Evolutionary conservation across 2,797 vertebrate species (phyloP).

Genomic region (Phalanger gymnotis): DNA sequence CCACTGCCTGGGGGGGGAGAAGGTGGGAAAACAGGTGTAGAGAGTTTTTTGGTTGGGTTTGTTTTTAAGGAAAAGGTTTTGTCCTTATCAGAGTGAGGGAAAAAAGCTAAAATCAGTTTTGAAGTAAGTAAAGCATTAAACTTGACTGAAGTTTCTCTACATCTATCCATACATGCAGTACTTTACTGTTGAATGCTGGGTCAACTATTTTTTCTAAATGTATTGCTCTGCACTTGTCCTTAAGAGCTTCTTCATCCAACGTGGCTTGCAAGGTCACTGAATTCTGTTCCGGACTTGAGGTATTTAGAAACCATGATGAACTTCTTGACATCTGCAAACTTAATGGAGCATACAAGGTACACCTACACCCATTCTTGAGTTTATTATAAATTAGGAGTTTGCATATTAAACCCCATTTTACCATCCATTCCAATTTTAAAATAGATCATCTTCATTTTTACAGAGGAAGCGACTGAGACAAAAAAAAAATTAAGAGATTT

Average conservation of each 20-base stretch:
- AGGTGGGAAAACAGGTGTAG: neutral
- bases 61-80: slow-evolving; percentile 30
- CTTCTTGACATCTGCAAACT: neutral
- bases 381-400: neutral
- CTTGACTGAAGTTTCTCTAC: neutral
- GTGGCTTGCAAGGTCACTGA: slow-evolving; percentile 21
- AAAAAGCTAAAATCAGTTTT: slow-evolving; percentile 30
- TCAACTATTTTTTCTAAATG: slow-evolving; percentile 14
- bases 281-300: slow-evolving; percentile 23
- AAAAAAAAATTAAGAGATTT: slow-evolving; percentile 12
- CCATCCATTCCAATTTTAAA: neutral
- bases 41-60: no score
- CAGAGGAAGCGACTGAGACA: neutral
- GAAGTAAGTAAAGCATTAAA: slow-evolving; percentile 36
- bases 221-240: neutral
- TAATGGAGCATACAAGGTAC: neutral
- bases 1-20: no score
- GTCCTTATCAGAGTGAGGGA: neutral
- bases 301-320: neutral
- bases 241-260: neutral
- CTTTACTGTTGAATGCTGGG: neutral
- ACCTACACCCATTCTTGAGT: neutral
- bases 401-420: neutral
- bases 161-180: neutral
- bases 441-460: neutral